A percentile compares a stretch with the other conserved stretches of the same genome.
Conservation (phyloP, 92 coral and sea anemone genomes). For the Blastomussa wellsi region DNA sequence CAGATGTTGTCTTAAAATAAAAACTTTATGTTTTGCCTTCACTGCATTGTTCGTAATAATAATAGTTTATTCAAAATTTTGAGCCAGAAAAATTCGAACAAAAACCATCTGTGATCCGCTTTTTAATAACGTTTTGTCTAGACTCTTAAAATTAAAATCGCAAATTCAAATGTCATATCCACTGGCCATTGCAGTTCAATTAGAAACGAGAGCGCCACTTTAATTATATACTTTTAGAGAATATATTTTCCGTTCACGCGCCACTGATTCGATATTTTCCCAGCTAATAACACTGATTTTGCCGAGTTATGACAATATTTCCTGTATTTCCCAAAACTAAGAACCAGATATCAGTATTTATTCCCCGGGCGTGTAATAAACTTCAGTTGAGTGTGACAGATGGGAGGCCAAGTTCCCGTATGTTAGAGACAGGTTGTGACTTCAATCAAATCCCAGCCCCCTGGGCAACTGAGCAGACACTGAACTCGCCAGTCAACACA, state of each 20-base stretch:
- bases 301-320: not conserved
- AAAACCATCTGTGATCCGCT: constrained; percentile 5
- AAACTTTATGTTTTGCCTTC: not conserved
- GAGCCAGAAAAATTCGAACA: not conserved
- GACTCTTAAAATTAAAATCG: constrained; percentile 16
- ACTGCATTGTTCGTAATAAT: not conserved
- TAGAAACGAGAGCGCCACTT: not conserved
- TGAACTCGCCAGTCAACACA: constrained; percentile 5
- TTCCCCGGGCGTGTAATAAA: not conserved
- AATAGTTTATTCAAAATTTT: constrained; percentile 7
- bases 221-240: not conserved
- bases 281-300: not conserved
- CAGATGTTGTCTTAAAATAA: not conserved
- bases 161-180: not conserved
- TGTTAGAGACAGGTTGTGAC: constrained; percentile 14
- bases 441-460: not conserved
- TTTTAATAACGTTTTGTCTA: constrained; percentile 22
- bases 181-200: not conserved
- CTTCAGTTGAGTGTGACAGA: not conserved
- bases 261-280: not conserved
- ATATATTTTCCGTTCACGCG: constrained; percentile 2
- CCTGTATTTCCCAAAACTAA: not conserved
- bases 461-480: constrained; percentile 19
- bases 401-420: constrained; percentile 19
- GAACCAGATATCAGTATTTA: not conserved